Percentiles rank a stretch among this genome's conserved stretches.
Conservation (phyloP, 2,113 vertebrate genomes). For the Mustela lutreola region DNA sequence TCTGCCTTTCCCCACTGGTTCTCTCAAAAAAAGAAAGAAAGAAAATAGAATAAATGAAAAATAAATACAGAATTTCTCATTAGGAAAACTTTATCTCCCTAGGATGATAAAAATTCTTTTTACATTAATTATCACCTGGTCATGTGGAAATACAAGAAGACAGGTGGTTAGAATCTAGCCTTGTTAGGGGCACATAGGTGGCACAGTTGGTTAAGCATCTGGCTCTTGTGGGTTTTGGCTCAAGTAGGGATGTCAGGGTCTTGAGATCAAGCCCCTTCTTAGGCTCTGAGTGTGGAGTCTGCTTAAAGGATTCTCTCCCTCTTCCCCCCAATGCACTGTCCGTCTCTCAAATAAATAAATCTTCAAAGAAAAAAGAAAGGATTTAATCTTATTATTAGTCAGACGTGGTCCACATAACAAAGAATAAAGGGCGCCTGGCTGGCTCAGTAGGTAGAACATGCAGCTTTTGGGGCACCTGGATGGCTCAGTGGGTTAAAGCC, state of each 20-base stretch:
- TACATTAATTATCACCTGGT: not conserved
- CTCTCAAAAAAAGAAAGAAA: not conserved
- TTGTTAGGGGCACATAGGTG: not conserved
- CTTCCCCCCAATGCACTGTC: not conserved
- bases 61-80: not conserved
- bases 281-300: not conserved
- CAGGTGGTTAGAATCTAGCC: not conserved
- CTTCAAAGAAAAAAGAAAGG: not conserved
- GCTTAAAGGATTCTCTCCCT: not conserved
- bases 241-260: not conserved
- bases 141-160: not conserved
- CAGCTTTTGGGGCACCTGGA: not conserved
- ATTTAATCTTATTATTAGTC: slow-evolving; percentile 16
- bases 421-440: not conserved
- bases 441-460: not conserved
- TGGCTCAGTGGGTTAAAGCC: no score
- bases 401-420: not conserved
- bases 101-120: not conserved
- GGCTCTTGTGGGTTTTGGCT: not conserved
- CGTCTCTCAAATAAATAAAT: not conserved
- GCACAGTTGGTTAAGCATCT: not conserved
- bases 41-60: not conserved
- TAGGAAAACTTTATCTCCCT: not conserved
- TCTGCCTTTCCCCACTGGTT: not conserved
- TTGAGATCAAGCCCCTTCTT: not conserved